Conservation (phyloP, 1,140 invertebrate genomes). For the Drosophila funebris region DNA sequence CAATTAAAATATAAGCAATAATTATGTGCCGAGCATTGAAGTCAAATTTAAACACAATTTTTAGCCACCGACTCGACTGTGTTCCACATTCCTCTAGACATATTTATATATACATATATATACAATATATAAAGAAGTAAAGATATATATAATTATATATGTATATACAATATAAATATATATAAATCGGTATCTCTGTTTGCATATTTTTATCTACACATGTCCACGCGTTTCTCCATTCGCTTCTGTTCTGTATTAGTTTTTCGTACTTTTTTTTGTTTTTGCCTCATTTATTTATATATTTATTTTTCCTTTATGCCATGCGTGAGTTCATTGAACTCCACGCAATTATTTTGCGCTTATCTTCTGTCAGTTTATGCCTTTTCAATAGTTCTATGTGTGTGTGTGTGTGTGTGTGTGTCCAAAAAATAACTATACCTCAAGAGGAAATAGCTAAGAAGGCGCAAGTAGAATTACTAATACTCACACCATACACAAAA, state of each 20-base stretch:
- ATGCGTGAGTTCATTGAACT: conserved; percentile 59
- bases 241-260: neutral
- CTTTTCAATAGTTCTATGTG: neutral
- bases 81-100: conserved; percentile 1
- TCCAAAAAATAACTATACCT: neutral
- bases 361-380: conserved; percentile 41
- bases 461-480: conserved; percentile 1
- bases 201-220: conserved; percentile 60
- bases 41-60: conserved; percentile 33
- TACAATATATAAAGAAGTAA: too few relatives aligned
- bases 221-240: conserved; percentile 2
- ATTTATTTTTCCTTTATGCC: conserved; percentile 27
- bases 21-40: neutral
- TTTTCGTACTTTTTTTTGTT: conserved; percentile 28
- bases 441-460: neutral
- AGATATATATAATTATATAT: neutral
- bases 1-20: neutral
- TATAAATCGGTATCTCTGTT: conserved; percentile 46
- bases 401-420: neutral
- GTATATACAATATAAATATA: neutral
- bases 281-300: conserved; percentile 8
- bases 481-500: neutral
- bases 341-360: conserved; percentile 70
- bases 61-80: conserved; percentile 4
- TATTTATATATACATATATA: neutral